Evolutionary conservation across 1,140 invertebrate species (phyloP).

Genomic region (Caenorhabditis latens): DNA sequence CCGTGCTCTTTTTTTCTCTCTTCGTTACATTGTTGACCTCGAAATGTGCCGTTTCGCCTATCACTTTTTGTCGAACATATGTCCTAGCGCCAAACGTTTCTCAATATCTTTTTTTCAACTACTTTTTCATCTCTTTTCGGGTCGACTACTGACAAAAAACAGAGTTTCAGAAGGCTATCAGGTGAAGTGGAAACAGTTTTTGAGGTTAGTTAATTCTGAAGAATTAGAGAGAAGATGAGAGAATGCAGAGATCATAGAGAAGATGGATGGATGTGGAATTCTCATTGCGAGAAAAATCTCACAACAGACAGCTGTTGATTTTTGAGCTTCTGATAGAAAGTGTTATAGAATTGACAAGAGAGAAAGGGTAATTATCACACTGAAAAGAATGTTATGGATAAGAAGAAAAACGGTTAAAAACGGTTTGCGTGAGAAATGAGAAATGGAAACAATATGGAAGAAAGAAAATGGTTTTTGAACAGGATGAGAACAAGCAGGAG

Average conservation of each 20-base stretch:
- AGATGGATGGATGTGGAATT: background rate
- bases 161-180: background rate
- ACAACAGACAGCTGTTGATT: slow-evolving; percentile 11
- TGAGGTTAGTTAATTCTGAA: background rate
- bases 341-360: slow-evolving; percentile 32
- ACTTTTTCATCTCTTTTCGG: background rate
- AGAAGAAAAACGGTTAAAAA: background rate
- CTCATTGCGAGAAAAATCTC: background rate
- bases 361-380: slow-evolving; percentile 34
- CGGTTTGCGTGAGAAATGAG: background rate
- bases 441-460: background rate
- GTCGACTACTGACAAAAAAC: background rate
- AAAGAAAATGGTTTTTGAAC: slow-evolving; percentile 71
- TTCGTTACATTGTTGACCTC: slow-evolving; percentile 17
- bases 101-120: background rate
- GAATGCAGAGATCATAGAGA: background rate
- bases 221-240: background rate
- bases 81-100: slow-evolving; percentile 7
- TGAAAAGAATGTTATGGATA: background rate
- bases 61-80: slow-evolving; percentile 50
- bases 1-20: background rate
- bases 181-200: background rate
- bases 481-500: background rate
- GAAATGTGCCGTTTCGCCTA: slow-evolving; percentile 31
- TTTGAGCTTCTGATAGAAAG: slow-evolving; percentile 27